Base-by-base conservation (phyloP, 1,140 invertebrate genomes). In the Rhysida immarginata region DNA sequence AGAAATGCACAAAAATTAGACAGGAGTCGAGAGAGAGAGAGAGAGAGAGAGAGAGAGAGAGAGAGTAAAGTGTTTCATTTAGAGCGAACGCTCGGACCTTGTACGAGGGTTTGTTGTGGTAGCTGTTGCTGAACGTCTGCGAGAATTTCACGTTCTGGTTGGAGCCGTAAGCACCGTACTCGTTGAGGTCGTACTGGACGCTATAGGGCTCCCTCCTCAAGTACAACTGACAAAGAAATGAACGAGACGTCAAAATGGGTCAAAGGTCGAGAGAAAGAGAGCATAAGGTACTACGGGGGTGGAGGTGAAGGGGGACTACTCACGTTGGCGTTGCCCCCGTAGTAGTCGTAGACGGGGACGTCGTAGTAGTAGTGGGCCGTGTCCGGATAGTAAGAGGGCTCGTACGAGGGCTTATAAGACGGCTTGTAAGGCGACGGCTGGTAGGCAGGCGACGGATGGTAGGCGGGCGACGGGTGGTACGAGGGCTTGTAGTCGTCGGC, bases 171-270 rank as follows among this genome's bases (percentile, higher is more conserved):
- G 16, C 5, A 23, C 44, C 44, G 44, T 46, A 46, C 20, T 46
- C 44, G 18, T 46, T 46, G 5, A 46, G 44, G 44, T 46, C 18
- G 44, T 46, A 46, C 21, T 46, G 44, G 16, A 46, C 44, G 44
- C 44, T 46, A 20, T 46, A 46, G 16, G 44, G 44, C 18, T 46
- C 16, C 8, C 44, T 8, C 5, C 21, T 5, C 5, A 46, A 8
- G 18, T 46, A 46, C 8, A 20, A 13, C 44, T 46, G 18, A 46
- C 18, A 20, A 18, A 46, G 20, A 20, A 46, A 46, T 11, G 44
- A 35, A 35, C 5, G 16, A n/a, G n/a, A n/a, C n/a, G 29, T 8
- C 16, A 35, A 16, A 35, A 8, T 35, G 29, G 16, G 16, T 8
- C 5, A 5, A 8, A 8, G 5, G 16, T 35, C 5, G 16, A 8